These are phyloP conservation scores for Papilio xuthus DNA, from an alignment of 1,140 invertebrate genomes.

Conservation along the genomic window DNA sequence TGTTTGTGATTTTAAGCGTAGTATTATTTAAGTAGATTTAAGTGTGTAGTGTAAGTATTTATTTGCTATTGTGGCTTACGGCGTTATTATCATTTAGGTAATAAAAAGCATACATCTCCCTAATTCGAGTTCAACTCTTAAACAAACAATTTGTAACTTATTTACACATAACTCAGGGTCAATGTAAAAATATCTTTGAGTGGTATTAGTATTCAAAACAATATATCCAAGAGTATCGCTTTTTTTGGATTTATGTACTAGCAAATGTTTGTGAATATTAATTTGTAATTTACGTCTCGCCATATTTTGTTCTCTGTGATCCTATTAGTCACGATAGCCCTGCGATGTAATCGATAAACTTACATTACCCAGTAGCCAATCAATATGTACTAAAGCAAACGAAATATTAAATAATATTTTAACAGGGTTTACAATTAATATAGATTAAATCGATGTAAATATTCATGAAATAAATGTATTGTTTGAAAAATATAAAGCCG, in stretches of 20 bases:
- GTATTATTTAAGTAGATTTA: constrained; percentile 36
- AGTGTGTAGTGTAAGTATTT: constrained; percentile 34
- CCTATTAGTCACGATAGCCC: constrained; percentile 52
- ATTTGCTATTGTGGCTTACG: constrained; percentile 30
- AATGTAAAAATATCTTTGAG: constrained; percentile 8
- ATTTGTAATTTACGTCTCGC: constrained; percentile 34
- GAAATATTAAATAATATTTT: constrained; percentile 37
- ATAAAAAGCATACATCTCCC: background rate
- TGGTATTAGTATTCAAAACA: too few species aligned
- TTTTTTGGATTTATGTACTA: background rate
- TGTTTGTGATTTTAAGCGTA: constrained; percentile 53
- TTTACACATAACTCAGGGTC: background rate
- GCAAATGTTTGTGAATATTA: constrained; percentile 29
- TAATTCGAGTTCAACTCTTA: background rate
- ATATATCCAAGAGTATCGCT: background rate
- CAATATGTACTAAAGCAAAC: constrained; percentile 37
- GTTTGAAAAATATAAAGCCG: constrained; percentile 47
- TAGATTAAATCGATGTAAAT: constrained; percentile 56
- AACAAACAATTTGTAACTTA: background rate
- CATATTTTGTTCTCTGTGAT: constrained; percentile 58
- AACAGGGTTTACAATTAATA: constrained; percentile 58
- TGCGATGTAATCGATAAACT: constrained; percentile 37
- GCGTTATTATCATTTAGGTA: constrained; percentile 11
- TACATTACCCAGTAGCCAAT: constrained; percentile 28
- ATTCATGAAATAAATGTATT: constrained; percentile 61